Conservation (phyloP, 2,888 invertebrate species). For the Leptopilina myrica region DNA sequence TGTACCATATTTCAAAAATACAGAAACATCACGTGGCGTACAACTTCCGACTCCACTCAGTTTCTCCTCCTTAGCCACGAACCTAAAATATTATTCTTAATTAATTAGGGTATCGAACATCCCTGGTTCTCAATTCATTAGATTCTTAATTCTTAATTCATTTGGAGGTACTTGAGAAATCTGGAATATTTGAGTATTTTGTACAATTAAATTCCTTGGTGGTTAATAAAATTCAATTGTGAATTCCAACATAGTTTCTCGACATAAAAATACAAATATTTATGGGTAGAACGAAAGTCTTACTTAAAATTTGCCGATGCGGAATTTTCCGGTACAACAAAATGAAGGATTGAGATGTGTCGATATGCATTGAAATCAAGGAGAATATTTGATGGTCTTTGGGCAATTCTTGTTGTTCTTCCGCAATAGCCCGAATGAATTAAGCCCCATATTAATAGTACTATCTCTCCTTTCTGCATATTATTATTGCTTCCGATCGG, state of each 20-base stretch:
- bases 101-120: too few species aligned
- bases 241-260: too few species aligned
- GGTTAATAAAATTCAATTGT: too few species aligned
- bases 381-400: slow-evolving; percentile 77
- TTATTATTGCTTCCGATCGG: slow-evolving; percentile 60
- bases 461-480: slow-evolving; percentile 62
- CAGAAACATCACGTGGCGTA: slow-evolving; percentile 81
- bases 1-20: slow-evolving; percentile 88
- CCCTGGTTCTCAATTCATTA: too few species aligned
- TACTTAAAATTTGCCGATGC: slow-evolving; percentile 77
- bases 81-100: slow-evolving; percentile 57
- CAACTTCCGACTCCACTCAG: slow-evolving; percentile 79
- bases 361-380: slow-evolving; percentile 79
- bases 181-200: too few species aligned
- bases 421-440: slow-evolving; percentile 61
- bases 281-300: slow-evolving; percentile 50
- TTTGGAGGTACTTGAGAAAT: too few species aligned
- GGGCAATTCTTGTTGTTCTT: slow-evolving; percentile 68
- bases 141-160: too few species aligned
- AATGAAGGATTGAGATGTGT: slow-evolving; percentile 80
- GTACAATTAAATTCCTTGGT: too few species aligned
- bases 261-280: neutral
- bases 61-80: slow-evolving; percentile 70
- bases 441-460: slow-evolving; percentile 61
- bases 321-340: slow-evolving; percentile 78